A percentile compares a stretch with the other conserved stretches of the same genome.
These are phyloP conservation scores for honey bee (Apis mellifera) DNA, from an alignment of 1,140 invertebrate species.

Conservation along the genomic window Amel_HAv3.1 CM009934.2:13174001-13174500, in stretches of 20 bases:
- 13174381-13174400: conserved; percentile 12
- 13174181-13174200: conserved; percentile 63
- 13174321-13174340: background rate
- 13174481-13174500: conserved; percentile 31
- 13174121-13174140: conserved; percentile 39
- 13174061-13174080: conserved; percentile 13
- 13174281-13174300: background rate
- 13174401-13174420: conserved; percentile 10
- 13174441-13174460: conserved; percentile 35
- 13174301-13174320: no score
- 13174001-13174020: background rate
- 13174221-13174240: background rate
- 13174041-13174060: conserved; percentile 15
- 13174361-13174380: background rate
- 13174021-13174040: background rate
- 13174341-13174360: conserved; percentile 33
- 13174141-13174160: conserved; percentile 66
- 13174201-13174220: background rate
- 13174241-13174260: conserved; percentile 6
- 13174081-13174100: conserved; percentile 51
- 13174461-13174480: conserved; percentile 65
- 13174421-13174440: conserved; percentile 15
- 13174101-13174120: conserved; percentile 23
- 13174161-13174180: conserved; percentile 30
- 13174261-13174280: background rate